Conservation (phyloP, 2,797 vertebrate genomes). For the Macroramphosus scolopax region DNA sequence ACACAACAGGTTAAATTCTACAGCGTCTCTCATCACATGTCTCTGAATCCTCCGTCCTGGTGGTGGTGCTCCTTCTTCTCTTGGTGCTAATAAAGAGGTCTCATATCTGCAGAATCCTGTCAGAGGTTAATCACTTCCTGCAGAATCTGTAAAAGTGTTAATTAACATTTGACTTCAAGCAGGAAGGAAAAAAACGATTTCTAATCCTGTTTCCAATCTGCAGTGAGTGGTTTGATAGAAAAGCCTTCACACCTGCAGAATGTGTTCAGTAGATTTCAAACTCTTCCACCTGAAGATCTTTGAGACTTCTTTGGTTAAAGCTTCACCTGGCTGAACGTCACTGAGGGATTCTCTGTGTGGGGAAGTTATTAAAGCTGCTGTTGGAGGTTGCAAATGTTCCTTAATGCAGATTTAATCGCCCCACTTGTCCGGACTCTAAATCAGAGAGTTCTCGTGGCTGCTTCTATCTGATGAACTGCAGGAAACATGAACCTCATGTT, state of each 20-base stretch:
- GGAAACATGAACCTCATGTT: slow-evolving; percentile 8
- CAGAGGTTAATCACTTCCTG: not conserved
- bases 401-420: slow-evolving; percentile 26
- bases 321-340: too few relatives aligned
- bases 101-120: slow-evolving; percentile 18
- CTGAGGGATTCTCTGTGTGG: too few relatives aligned
- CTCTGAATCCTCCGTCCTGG: slow-evolving; percentile 10
- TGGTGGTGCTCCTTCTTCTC: slow-evolving; percentile 20
- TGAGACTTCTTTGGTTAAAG: slow-evolving; percentile 46
- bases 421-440: slow-evolving; percentile 8
- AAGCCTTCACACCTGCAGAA: too few relatives aligned
- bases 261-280: not conserved
- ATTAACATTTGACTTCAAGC: slow-evolving; percentile 4
- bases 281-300: not conserved
- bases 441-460: too few relatives aligned
- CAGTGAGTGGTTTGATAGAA: too few relatives aligned
- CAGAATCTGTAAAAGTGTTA: not conserved
- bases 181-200: too few relatives aligned
- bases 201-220: not conserved
- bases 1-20: not conserved
- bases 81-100: slow-evolving; percentile 44
- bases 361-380: not conserved
- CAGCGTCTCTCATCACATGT: not conserved
- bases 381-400: slow-evolving; percentile 6
- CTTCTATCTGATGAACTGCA: slow-evolving; percentile 6